Evolutionary conservation across 2,113 vertebrate species (phyloP).

Genomic region (Ailurus styani): DNA sequence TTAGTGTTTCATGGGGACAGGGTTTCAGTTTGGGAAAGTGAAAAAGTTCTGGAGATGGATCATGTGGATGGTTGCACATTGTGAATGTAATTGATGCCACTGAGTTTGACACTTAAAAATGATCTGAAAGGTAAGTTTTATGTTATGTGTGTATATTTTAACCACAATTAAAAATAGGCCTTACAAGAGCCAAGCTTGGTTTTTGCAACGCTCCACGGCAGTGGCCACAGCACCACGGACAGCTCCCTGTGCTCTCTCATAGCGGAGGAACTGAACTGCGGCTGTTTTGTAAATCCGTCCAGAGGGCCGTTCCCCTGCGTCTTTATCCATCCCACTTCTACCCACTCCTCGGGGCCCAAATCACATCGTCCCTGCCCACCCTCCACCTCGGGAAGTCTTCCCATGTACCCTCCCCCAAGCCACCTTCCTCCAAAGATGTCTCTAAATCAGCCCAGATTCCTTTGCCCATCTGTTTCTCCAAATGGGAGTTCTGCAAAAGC

Average conservation of each 20-base stretch:
- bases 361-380: background rate
- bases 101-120: background rate
- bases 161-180: background rate
- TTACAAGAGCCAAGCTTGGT: background rate
- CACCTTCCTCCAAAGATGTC: background rate
- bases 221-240: background rate
- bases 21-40: background rate
- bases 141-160: background rate
- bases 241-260: rapidly evolving
- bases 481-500: background rate
- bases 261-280: rapidly evolving
- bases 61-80: background rate
- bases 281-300: background rate
- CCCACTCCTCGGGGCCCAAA: background rate
- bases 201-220: rapidly evolving
- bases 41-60: background rate
- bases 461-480: background rate
- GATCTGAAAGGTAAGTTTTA: background rate
- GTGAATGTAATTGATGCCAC: background rate
- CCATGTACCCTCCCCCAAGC: background rate
- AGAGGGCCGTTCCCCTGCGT: background rate
- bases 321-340: background rate
- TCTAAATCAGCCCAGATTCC: background rate
- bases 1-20: background rate
- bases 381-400: background rate